Conservation (phyloP, 2,113 vertebrate species). For the Marmota monax region DNA sequence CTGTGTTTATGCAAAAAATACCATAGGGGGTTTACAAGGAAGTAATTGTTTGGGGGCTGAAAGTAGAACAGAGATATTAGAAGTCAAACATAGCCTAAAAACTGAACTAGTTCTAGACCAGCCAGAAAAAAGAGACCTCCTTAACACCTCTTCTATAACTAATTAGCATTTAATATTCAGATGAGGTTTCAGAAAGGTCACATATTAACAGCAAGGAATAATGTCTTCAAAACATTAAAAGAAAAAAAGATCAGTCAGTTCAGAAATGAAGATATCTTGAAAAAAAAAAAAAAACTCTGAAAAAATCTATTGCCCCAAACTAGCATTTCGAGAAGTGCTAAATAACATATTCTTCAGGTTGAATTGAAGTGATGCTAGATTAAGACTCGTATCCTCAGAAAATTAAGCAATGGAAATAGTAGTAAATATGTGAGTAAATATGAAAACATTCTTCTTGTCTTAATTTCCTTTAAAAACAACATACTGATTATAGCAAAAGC, state of each 20-base stretch:
- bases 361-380: not conserved
- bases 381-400: not conserved
- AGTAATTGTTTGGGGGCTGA: not conserved
- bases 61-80: not conserved
- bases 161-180: not conserved
- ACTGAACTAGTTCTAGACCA: not conserved
- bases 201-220: not conserved
- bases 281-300: not conserved
- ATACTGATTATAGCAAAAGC: conserved; percentile 42
- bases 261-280: too few relatives aligned
- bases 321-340: not conserved
- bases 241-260: not conserved
- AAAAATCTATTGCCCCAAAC: not conserved
- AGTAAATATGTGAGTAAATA: not conserved
- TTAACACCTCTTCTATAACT: not conserved
- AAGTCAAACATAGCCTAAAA: not conserved
- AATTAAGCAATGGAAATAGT: not conserved
- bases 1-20: not conserved
- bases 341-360: not conserved
- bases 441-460: not conserved
- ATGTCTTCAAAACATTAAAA: conserved; percentile 1
- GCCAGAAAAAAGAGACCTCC: not conserved
- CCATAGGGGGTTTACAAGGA: not conserved
- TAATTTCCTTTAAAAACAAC: conserved; percentile 2
- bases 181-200: conserved; percentile 30